These are phyloP conservation scores for Noctua pronuba DNA, from an alignment of 2,888 invertebrate species.

Conservation along the genomic window DNA sequence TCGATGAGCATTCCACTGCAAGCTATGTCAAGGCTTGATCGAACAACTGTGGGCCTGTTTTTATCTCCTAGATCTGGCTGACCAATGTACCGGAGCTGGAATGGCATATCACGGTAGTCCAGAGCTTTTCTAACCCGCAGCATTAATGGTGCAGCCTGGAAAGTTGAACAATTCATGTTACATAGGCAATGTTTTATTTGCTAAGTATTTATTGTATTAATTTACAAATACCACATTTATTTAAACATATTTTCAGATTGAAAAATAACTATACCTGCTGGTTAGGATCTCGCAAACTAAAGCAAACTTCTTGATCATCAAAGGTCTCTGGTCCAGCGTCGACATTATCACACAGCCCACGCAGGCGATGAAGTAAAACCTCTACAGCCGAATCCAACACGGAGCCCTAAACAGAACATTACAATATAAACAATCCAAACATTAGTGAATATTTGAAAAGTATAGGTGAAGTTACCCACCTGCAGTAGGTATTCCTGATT, in stretches of 20 bases:
- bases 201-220: neutral
- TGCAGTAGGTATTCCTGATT: conserved; percentile 97
- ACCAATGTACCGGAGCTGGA: conserved; percentile 97
- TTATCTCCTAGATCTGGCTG: conserved; percentile 97
- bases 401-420: conserved; percentile 92
- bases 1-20: conserved; percentile 97
- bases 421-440: conserved; percentile 2
- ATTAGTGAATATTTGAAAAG: neutral
- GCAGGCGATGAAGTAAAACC: conserved; percentile 96
- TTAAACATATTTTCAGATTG: neutral
- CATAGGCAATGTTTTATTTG: neutral
- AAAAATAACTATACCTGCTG: conserved; percentile 83
- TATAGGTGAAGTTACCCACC: conserved; percentile 68
- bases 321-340: conserved; percentile 97
- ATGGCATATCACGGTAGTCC: conserved; percentile 95
- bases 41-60: conserved; percentile 96
- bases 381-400: conserved; percentile 97
- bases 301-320: conserved; percentile 98
- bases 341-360: conserved; percentile 98
- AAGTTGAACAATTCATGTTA: conserved; percentile 37
- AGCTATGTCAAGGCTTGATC: conserved; percentile 98
- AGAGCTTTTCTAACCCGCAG: conserved; percentile 96
- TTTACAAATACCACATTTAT: neutral
- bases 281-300: conserved; percentile 93
- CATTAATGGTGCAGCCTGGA: conserved; percentile 91